phyloP scores from a whole-genome alignment of 1,140 invertebrate genomes.

The Eciton burchellii region DNA sequence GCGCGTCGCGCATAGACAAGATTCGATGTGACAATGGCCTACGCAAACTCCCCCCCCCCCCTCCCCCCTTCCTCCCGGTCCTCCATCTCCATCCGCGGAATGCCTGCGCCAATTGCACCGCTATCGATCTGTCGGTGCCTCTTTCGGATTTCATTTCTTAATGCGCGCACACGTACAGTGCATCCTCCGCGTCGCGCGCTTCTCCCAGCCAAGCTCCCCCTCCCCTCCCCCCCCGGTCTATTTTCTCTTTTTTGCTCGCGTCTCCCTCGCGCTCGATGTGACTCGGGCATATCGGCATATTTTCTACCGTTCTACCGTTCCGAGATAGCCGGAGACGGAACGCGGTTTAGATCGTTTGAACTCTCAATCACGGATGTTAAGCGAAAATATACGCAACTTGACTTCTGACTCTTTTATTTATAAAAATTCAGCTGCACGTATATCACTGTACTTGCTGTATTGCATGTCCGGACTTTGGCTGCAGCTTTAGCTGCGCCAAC shows the following conservation, averaged over 20 bases:
- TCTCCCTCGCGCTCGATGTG: background rate
- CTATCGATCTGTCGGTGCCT: constrained; percentile 44
- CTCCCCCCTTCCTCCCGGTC: no score
- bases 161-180: constrained; percentile 8
- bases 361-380: background rate
- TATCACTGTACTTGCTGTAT: no score
- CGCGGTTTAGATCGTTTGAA: background rate
- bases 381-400: background rate
- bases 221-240: background rate
- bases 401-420: constrained; percentile 12
- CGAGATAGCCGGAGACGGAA: no score
- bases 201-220: constrained; percentile 17
- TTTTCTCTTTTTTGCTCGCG: constrained; percentile 18
- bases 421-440: no score
- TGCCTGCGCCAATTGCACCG: constrained; percentile 47
- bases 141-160: constrained; percentile 65
- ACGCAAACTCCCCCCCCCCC: constrained; percentile 47
- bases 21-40: constrained; percentile 60
- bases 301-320: background rate
- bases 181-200: constrained; percentile 7
- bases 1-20: constrained; percentile 60
- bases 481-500: no score
- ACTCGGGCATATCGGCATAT: constrained; percentile 15
- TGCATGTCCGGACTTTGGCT: no score
- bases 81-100: no score